Evolutionary conservation across 2,797 vertebrate genomes (phyloP).

Genomic region (Anisognathus igniventris): DNA sequence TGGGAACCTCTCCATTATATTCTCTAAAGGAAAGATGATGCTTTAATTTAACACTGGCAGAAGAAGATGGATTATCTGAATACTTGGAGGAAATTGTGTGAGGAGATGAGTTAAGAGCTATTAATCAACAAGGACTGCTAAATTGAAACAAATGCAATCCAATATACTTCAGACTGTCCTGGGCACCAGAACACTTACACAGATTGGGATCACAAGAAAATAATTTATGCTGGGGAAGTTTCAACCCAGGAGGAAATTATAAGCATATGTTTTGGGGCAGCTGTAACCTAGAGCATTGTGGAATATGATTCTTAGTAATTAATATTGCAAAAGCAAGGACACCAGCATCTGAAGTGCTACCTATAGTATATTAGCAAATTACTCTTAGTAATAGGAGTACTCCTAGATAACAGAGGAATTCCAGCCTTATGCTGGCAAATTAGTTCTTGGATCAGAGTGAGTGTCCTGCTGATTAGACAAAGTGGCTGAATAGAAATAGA

Average conservation of each 20-base stretch:
- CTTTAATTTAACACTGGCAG: slow-evolving; percentile 37
- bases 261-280: slow-evolving; percentile 46
- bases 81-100: slow-evolving; percentile 58
- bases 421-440: neutral
- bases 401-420: neutral
- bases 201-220: slow-evolving; percentile 59
- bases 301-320: slow-evolving; percentile 53
- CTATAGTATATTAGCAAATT: slow-evolving; percentile 34
- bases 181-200: slow-evolving; percentile 48
- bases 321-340: slow-evolving; percentile 46
- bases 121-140: slow-evolving; percentile 49
- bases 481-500: slow-evolving; percentile 3
- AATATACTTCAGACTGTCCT: slow-evolving; percentile 46
- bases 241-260: slow-evolving; percentile 41
- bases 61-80: slow-evolving; percentile 44
- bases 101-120: slow-evolving; percentile 58
- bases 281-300: slow-evolving; percentile 33
- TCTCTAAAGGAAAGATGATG: neutral
- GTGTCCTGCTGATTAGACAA: slow-evolving; percentile 11
- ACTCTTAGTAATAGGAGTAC: slow-evolving; percentile 23
- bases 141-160: slow-evolving; percentile 59
- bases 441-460: neutral
- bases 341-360: slow-evolving; percentile 6
- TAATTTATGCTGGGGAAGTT: slow-evolving; percentile 59
- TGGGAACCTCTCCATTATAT: neutral